Evolutionary conservation across 2,888 invertebrate genomes (phyloP), one percentile per base, ranked within the genome.

Genomic region (Trichogramma dendrolimi): DNA sequence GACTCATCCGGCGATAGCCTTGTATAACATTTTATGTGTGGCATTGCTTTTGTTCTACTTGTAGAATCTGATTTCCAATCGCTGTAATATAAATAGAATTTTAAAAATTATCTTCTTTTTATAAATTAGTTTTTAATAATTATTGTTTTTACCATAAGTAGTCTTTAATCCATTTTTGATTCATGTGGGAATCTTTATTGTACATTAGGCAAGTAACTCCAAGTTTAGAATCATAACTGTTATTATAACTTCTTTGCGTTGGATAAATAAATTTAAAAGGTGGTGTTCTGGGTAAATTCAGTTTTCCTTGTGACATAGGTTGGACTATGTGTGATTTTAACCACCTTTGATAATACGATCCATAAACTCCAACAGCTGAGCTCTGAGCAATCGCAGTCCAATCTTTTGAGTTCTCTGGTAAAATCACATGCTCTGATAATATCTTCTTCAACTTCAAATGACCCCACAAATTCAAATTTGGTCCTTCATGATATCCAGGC

Each of bases 141-240:
- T 43, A 14, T 53, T 59, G 1, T 27, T 27, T 27, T 84, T 77
- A 93, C 92, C 89, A 86, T 55, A 96, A 78, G 75, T 86, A 89
- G 0, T 83, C 78, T 61, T 85, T 86, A 0, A 97, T 81, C 93
- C 95, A 97, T 0, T 82, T 79, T 73, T 98, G 97, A 72, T 93
- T 95, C 14, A 84, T 82, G 72, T 94, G 91, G 0, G 85, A 86
- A 14, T 83, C 82, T 10, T 83, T 84, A 0, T 85, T 84, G 76
- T 97, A 97, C 0, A 96, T 96, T 5, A 98, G 81, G 71, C 94
- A 94, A 0, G 90, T 91, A 0, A 95, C 94, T 6, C 92, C 94
- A 43, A 88, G 81, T 53, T 91, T 83, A 0, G 91, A 92, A 75
- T 95, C 94, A 73, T 92, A 88, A 65, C 95, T 94, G 3, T 82